Conservation (phyloP, 2,113 vertebrate genomes). For the Rhinoptilus africanus region DNA sequence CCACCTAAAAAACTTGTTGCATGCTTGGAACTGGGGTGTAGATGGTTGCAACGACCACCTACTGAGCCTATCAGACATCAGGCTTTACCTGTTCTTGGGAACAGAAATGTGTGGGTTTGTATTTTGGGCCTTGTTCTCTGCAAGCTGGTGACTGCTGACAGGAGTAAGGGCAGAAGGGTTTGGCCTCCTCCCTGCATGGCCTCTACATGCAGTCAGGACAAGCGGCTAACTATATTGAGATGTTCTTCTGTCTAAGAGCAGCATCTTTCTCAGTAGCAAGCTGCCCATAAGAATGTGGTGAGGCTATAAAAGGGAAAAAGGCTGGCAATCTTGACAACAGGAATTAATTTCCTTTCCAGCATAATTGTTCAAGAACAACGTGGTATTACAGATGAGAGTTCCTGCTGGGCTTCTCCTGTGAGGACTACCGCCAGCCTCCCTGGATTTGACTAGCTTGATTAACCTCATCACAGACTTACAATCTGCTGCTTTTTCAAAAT, state of each 20-base stretch:
- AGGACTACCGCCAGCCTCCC: background rate
- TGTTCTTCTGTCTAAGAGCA: background rate
- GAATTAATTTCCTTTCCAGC: background rate
- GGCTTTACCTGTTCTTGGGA: background rate
- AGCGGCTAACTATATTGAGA: background rate
- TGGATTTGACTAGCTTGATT: background rate
- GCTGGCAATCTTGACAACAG: background rate
- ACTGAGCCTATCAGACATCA: background rate
- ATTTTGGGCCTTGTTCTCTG: background rate
- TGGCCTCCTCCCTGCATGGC: background rate
- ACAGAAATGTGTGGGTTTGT: background rate
- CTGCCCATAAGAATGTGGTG: background rate
- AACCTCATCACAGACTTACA: background rate
- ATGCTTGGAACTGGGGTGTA: background rate
- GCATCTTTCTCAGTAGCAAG: background rate
- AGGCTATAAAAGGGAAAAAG: background rate
- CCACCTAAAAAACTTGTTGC: background rate
- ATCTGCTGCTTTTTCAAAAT: background rate
- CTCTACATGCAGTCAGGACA: background rate
- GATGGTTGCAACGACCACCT: background rate
- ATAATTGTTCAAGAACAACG: background rate
- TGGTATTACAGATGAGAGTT: background rate
- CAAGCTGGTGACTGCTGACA: background rate
- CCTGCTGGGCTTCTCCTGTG: background rate
- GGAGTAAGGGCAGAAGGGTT: background rate